Evolutionary conservation across 2,888 invertebrate species (phyloP), one percentile per base, ranked within the genome.

Genomic region (Polietes domitor): DNA sequence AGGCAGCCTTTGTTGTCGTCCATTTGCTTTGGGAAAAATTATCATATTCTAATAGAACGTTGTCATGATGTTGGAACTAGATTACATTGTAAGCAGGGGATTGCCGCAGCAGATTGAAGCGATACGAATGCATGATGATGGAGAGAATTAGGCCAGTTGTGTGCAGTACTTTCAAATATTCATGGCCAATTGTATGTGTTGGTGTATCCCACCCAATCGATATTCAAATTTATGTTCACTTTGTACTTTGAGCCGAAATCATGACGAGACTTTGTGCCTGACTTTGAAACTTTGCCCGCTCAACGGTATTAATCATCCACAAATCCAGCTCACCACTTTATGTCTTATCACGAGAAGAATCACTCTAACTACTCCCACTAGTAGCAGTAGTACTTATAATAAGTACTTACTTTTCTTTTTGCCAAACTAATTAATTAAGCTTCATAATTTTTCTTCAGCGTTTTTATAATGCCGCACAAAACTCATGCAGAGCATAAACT

Each of bases 401-500:
- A 68, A 68, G 68, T 68, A 68, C 41, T 68, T 41, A 43, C 41
- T 68, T 68, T n/a, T 41, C 21, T 68, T 68, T 63, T 81, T 72
- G 4, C 6, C 6, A 21, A 76, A 65, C 76, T 84, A 84, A 82
- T 84, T 82, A 85, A 84, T 80, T 79, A 78, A 77, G 81, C 81
- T 85, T 80, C 72, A 74, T 80, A 58, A 72, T 61, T 73, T 73
- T 15, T 68, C n/a, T n/a, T n/a, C n/a, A n/a, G 24, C 43, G 61
- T 17, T 71, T 43, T 41, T 53, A 61, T 63, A 50, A 81, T 70
- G 75, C 76, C 73, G 75, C 76, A 43, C 43, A 6, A 43, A 76
- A 76, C 43, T 37, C 37, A 32, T 26, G n/a, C 12, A 43, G 26
- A 24, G 53, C 70, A 74, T 72, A 77, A 75, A 78, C 26, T 75